Base-by-base conservation (phyloP, 1,140 invertebrate species). In the Drosophila repletoides region DNA sequence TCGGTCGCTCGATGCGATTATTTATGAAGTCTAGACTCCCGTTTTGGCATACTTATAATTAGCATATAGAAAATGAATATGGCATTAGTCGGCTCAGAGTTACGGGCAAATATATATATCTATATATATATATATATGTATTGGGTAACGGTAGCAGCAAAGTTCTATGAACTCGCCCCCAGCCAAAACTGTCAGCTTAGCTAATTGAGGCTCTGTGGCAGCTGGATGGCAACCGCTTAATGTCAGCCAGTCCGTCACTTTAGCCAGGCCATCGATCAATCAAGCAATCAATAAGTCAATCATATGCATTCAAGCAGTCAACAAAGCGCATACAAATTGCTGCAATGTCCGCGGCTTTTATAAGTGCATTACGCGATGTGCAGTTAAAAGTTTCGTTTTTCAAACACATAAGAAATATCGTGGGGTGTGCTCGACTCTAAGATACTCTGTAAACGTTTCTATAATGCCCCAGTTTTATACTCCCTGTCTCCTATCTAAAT, bases 251-350 rank as follows among this genome's bases (percentile, higher is more conserved):
- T 75, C 59, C 55, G 80, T 80, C 80, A 86, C 58, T 77, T 83
- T 63, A 68, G 72, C 77, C 59, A 43, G 48, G 31, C 72, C 41
- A 69, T 69, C 80, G 38, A 59, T 75, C 80, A 72, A 63, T 76
- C 72, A 80, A 58, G 69, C 80, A 86, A 80, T 86, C 80, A 86
- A 86, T 86, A 86, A 86, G 80, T 86, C 81, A 84, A 84, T 84
- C 80, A 86, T 84, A 84, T 80, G 80, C 80, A 83, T 66, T n/a
- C n/a, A 55, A 72, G 40, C 72, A 76, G 64, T 76, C 72, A 80
- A 38, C 63, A 70, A 73, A 72, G 74, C 60, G 76, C 80, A 86
- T 86, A 86, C 80, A 86, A 86, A 86, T 86, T 86, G 81, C 67
- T 14, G 75, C 69, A 72, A 77, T 77, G 73, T 77, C 67, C 51